These are phyloP conservation scores for Leptothorax acervorum DNA, from an alignment of 2,888 invertebrate genomes.

Conservation along the genomic window DNA sequence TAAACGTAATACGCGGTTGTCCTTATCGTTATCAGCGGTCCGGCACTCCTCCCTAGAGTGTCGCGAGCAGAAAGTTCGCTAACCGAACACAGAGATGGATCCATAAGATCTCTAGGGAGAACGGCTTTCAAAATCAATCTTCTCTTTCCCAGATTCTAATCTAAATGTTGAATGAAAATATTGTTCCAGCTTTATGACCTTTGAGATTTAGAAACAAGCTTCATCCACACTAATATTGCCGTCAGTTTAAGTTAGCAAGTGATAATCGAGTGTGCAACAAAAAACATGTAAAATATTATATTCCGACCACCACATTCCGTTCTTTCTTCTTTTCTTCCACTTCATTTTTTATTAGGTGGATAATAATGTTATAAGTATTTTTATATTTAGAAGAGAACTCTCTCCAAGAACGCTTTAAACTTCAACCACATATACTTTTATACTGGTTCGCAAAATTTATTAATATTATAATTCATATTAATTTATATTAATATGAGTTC, in stretches of 20 bases:
- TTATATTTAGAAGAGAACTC: not conserved
- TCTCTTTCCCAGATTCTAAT: constrained; percentile 36
- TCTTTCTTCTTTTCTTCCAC: not conserved
- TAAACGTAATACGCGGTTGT: constrained; percentile 28
- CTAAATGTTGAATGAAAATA: constrained; percentile 48
- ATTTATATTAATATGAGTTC: not conserved
- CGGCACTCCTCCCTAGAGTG: constrained; percentile 48
- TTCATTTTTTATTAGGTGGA: not conserved
- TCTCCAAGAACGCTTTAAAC: too few species aligned
- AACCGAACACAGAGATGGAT: constrained; percentile 10
- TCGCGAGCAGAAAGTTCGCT: constrained; percentile 37
- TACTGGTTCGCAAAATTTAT: not conserved
- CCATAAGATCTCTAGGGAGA: constrained; percentile 31
- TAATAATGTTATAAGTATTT: not conserved
- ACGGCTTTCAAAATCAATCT: constrained; percentile 34
- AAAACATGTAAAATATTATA: not conserved
- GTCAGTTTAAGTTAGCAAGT: constrained; percentile 13
- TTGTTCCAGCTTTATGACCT: constrained; percentile 2
- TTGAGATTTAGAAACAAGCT: not conserved
- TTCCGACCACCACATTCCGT: not conserved
- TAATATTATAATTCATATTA: not conserved
- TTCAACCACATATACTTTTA: too few species aligned
- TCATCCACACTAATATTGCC: not conserved
- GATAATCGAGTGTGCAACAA: constrained; percentile 20
- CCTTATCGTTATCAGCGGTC: constrained; percentile 51